These are phyloP conservation scores for Odontamblyopus lacepedii DNA, from an alignment of 2,797 vertebrate genomes.

Conservation along the genomic window DNA sequence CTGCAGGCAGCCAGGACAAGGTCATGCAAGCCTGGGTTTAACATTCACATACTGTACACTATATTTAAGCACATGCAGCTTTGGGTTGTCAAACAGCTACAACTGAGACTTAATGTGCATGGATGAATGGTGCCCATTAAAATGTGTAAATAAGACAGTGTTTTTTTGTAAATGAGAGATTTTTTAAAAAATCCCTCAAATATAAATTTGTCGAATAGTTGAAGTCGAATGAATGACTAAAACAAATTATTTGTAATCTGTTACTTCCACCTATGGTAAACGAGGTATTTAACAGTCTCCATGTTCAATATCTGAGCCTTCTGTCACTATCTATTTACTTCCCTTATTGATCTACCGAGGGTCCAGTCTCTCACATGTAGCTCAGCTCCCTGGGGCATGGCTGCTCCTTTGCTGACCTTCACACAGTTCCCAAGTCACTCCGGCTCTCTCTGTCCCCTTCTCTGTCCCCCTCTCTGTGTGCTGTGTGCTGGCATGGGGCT, in stretches of 20 bases:
- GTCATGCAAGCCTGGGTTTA: constrained; percentile 45
- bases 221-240: neutral
- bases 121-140: constrained; percentile 10
- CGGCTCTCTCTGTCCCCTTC: neutral
- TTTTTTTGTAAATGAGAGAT: constrained; percentile 9
- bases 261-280: neutral
- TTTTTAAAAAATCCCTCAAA: neutral
- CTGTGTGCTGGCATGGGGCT: constrained; percentile 53
- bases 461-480: constrained; percentile 7
- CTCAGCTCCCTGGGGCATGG: constrained; percentile 36
- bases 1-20: constrained; percentile 44
- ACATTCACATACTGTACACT: constrained; percentile 24
- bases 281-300: constrained; percentile 27
- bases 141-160: constrained; percentile 15
- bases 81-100: neutral
- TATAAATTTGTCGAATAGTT: neutral
- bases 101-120: constrained; percentile 8
- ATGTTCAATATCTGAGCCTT: constrained; percentile 39
- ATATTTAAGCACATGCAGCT: constrained; percentile 15
- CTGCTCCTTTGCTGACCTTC: constrained; percentile 61
- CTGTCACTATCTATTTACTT: constrained; percentile 60
- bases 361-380: constrained; percentile 34
- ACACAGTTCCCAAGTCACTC: constrained; percentile 37
- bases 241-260: neutral
- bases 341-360: constrained; percentile 61